phyloP scores from a whole-genome alignment of 2,797 vertebrate genomes.

The Ammospiza maritima region DNA sequence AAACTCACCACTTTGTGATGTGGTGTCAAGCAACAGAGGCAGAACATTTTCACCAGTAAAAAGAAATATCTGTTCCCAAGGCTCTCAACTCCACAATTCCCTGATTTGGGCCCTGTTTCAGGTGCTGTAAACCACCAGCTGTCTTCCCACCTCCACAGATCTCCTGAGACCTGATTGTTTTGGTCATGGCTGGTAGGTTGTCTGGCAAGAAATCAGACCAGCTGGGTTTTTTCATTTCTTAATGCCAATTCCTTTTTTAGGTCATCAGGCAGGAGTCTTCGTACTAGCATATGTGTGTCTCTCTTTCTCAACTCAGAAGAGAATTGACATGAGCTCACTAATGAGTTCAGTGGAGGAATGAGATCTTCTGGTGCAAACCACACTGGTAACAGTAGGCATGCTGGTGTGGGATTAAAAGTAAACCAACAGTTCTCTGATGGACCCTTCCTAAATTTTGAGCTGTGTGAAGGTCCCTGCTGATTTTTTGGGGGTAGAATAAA shows the following conservation, averaged over 20 bases:
- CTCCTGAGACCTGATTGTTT: slow-evolving; percentile 16
- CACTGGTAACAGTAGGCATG: neutral
- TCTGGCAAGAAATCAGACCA: slow-evolving; percentile 56
- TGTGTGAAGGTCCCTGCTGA: neutral
- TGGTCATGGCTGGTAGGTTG: slow-evolving; percentile 46
- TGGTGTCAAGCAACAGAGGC: neutral
- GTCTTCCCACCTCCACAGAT: slow-evolving; percentile 38
- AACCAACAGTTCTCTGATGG: neutral
- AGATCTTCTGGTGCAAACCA: neutral
- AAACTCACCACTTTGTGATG: neutral
- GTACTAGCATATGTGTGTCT: neutral
- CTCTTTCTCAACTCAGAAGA: slow-evolving; percentile 5
- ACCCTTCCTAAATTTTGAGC: neutral
- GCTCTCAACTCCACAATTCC: neutral
- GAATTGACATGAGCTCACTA: neutral
- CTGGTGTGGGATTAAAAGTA: neutral
- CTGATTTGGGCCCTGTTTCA: slow-evolving; percentile 39
- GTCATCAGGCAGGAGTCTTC: slow-evolving; percentile 43
- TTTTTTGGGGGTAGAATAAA: neutral
- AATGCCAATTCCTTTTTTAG: slow-evolving; percentile 45
- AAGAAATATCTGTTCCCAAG: neutral
- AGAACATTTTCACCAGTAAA: neutral
- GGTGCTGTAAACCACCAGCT: slow-evolving; percentile 47
- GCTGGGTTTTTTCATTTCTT: slow-evolving; percentile 62
- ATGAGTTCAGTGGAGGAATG: neutral